Evolutionary conservation across 2,888 invertebrate genomes (phyloP).

Genomic region (Eurytoma adleriae): DNA sequence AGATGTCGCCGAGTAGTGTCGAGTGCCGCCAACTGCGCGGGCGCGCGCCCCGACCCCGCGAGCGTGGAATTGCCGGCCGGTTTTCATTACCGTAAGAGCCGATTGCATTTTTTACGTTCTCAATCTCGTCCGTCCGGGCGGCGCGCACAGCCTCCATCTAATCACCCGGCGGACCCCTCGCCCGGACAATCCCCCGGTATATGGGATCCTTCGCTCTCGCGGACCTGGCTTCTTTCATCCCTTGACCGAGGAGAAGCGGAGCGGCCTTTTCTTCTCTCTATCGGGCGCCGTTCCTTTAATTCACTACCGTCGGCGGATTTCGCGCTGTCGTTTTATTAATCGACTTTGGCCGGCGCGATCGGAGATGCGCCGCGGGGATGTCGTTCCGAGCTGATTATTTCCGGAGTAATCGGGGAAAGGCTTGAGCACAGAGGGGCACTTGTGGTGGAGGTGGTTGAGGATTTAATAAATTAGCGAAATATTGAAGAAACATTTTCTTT

Average conservation of each 20-base stretch:
- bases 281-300: slow-evolving; percentile 31
- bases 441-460: too few species aligned
- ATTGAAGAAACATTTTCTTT: not conserved
- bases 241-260: not conserved
- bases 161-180: slow-evolving; percentile 35
- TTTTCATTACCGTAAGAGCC: slow-evolving; percentile 76
- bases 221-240: slow-evolving; percentile 46
- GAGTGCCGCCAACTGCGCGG: slow-evolving; percentile 37
- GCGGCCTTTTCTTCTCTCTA: slow-evolving; percentile 37
- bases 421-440: too few species aligned
- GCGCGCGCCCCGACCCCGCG: not conserved
- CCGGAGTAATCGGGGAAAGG: too few species aligned
- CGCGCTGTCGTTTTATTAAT: slow-evolving; percentile 29
- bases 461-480: too few species aligned
- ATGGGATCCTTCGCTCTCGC: not conserved
- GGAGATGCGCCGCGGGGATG: not conserved
- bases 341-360: slow-evolving; percentile 17
- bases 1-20: slow-evolving; percentile 43
- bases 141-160: slow-evolving; percentile 45
- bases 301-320: slow-evolving; percentile 36
- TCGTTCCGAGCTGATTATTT: too few species aligned
- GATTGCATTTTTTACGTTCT: slow-evolving; percentile 74
- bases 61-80: slow-evolving; percentile 52
- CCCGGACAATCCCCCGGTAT: slow-evolving; percentile 6
- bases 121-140: slow-evolving; percentile 51